Base-by-base conservation (phyloP, 2,113 vertebrate species). In the Eonycteris spelaea region DNA sequence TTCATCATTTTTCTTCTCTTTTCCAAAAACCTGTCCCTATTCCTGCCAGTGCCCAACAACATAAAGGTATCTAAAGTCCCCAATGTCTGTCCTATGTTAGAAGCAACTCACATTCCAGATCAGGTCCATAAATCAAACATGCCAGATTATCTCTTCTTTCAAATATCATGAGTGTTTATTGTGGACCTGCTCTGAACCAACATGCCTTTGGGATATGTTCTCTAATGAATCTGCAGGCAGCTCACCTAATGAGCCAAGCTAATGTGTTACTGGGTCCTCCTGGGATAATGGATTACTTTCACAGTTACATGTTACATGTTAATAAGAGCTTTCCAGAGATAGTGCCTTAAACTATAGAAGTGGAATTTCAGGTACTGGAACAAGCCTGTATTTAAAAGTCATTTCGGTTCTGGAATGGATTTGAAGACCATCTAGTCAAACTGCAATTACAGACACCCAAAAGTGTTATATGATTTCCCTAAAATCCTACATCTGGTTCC, bases 241-340 rank as follows among this genome's bases (percentile, higher is more conserved):
- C 15, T 71, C 71, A 96, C 61, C 65, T 77, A 63, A 84, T 67
- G 90, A 95, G 7, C 63, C 2, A 24, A 90, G 26, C 3, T 77
- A 96, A 80, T 80, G 38, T 88, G 80, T 48, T 74, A 87, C 30
- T 51, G 71, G 40, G 15, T 71, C 65, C 40, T 73, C 88, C 53
- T 87, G 30, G 45, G 71, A 91, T 75, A 96, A 88, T 59, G 53
- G 21, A 59, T 71, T 80, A 40, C 61, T 95, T 95, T 91, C 94
- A 97, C 38, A 80, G 67, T 55, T 88, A 67, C 74, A 67, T 57
- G 24, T 82, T 85, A 77, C 55, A 65, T 57, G 35, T 68, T 94
- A 97, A 89, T 88, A 80, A 45, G 7, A 65, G 19, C 18, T 86
- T 78, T 38, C n/a, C 70, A 22, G 11, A 91, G 57, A 57, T 5